A percentile compares a stretch with the other conserved stretches of the same genome.
Evolutionary conservation across 2,888 invertebrate genomes (phyloP).

Genomic region (Osedax fenrisi): DNA sequence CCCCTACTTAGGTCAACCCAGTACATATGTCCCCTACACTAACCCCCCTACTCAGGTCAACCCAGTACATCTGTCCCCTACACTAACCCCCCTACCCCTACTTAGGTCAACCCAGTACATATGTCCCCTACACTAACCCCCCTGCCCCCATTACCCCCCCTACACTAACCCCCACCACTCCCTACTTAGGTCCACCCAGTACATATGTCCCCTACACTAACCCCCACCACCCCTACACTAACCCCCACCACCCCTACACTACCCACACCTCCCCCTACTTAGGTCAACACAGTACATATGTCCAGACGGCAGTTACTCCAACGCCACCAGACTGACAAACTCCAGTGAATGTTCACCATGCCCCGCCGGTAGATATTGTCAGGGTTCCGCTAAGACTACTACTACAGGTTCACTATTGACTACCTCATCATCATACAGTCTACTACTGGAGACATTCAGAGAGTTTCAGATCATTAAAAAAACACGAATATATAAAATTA

Average conservation of each 20-base stretch:
- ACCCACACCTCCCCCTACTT: neutral
- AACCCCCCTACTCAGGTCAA: no score
- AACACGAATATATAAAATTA: no score
- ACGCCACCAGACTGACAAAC: slow-evolving; percentile 38
- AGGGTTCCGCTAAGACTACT: slow-evolving; percentile 22
- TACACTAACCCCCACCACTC: neutral
- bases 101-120: no score
- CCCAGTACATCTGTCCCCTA: no score
- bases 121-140: neutral
- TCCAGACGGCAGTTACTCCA: slow-evolving; percentile 45
- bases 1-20: no score
- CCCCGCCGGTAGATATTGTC: slow-evolving; percentile 45
- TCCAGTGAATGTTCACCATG: slow-evolving; percentile 41
- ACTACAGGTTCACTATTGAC: slow-evolving; percentile 35
- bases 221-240: neutral
- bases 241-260: slow-evolving; percentile 8
- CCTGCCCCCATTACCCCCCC: neutral
- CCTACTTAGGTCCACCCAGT: neutral
- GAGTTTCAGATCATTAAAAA: no score
- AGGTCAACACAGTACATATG: slow-evolving; percentile 41
- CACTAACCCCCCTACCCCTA: no score
- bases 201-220: neutral
- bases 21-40: no score
- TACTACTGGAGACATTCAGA: no score
- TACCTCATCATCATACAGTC: neutral